Conservation (phyloP, 2,797 vertebrate species). For the Acanthurus leucopareius region DNA sequence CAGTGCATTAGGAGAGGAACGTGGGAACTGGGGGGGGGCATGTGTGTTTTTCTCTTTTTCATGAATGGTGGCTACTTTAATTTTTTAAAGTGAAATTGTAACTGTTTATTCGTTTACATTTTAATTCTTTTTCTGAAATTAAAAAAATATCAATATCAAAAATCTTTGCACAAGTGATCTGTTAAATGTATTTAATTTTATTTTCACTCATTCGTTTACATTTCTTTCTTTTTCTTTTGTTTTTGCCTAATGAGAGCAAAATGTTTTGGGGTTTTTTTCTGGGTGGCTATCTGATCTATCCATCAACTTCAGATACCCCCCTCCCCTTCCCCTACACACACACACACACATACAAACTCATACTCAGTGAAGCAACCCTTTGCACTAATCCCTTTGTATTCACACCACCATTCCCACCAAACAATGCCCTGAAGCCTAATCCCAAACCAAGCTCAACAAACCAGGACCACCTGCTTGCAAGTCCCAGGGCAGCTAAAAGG, state of each 20-base stretch:
- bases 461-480: constrained; percentile 83
- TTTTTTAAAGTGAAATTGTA: neutral
- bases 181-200: neutral
- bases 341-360: constrained; percentile 68
- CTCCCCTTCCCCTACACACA: constrained; percentile 37
- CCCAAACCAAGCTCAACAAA: constrained; percentile 80
- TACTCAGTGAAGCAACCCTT: constrained; percentile 81
- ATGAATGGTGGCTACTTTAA: constrained; percentile 14
- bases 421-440: constrained; percentile 83
- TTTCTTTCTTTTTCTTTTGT: neutral
- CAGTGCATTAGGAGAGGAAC: constrained; percentile 53
- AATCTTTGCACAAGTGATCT: neutral
- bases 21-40: constrained; percentile 66
- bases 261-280: constrained; percentile 33
- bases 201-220: neutral
- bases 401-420: constrained; percentile 81
- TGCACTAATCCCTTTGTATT: constrained; percentile 88
- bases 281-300: constrained; percentile 67
- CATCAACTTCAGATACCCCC: constrained; percentile 73
- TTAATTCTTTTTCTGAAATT: neutral
- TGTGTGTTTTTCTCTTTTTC: constrained; percentile 20
- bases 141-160: neutral
- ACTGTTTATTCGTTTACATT: neutral
- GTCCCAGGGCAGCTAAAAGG: constrained; percentile 48
- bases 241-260: constrained; percentile 36